Evolutionary conservation across 2,888 invertebrate genomes (phyloP).

Genomic region (Rotaria sp.): DNA sequence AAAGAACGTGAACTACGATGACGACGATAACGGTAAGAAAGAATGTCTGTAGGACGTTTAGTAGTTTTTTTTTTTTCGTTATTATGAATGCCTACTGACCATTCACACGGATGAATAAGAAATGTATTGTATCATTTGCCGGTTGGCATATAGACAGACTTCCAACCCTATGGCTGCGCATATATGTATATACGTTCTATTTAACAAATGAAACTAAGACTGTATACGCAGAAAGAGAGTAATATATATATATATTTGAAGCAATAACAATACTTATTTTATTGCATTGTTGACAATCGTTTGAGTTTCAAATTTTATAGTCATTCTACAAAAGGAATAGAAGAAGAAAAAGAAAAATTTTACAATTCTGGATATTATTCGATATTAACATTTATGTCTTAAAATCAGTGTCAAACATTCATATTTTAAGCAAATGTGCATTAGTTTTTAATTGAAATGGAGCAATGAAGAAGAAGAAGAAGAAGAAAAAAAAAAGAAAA

Average conservation of each 20-base stretch:
- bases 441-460: background rate
- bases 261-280: background rate
- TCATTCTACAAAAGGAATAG: background rate
- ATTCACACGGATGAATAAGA: background rate
- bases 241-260: background rate
- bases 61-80: background rate
- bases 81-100: background rate
- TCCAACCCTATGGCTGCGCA: background rate
- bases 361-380: background rate
- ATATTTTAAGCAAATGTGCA: background rate
- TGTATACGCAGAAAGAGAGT: background rate
- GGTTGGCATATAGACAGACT: background rate
- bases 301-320: slow-evolving; percentile 24
- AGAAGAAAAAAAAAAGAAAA: background rate
- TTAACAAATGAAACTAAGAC: background rate
- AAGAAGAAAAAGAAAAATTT: background rate
- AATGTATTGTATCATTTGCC: background rate
- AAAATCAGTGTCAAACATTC: background rate
- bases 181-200: background rate
- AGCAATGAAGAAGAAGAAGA: background rate
- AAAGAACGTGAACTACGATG: background rate
- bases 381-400: background rate
- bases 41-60: background rate
- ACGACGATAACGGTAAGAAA: background rate
- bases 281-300: slow-evolving; percentile 1